Percentiles rank a stretch among this genome's conserved stretches.
Conservation (phyloP, 1,140 invertebrate species). For the Tetramorium alpestre region DNA sequence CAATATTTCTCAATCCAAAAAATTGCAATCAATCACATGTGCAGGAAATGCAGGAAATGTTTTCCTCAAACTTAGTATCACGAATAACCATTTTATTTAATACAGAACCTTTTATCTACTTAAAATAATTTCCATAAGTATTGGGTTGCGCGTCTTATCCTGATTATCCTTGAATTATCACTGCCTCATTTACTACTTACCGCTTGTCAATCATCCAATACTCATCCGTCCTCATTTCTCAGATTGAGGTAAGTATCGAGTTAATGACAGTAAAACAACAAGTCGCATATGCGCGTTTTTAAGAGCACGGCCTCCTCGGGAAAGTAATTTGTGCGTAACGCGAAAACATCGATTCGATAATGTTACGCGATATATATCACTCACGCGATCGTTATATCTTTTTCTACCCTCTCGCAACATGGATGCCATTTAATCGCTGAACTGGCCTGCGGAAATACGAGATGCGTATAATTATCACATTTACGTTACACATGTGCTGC, state of each 20-base stretch:
- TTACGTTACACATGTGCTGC: neutral
- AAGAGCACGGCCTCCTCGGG: neutral
- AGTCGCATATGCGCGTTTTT: neutral
- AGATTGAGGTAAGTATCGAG: conserved; percentile 14
- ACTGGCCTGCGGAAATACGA: neutral
- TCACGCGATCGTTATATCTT: conserved; percentile 13
- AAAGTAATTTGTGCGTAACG: neutral
- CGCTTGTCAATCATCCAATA: conserved; percentile 21
- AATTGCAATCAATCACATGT: neutral
- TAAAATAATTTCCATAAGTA: conserved; percentile 29
- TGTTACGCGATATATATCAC: neutral
- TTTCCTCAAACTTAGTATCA: neutral
- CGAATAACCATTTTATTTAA: neutral
- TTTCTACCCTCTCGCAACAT: neutral
- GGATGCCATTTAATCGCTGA: neutral
- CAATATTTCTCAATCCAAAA: neutral
- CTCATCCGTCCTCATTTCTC: conserved; percentile 8
- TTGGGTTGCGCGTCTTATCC: neutral
- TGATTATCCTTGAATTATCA: conserved; percentile 10
- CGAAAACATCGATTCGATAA: conserved; percentile 8
- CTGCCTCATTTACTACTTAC: neutral
- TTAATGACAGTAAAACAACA: conserved; percentile 10
- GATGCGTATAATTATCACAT: neutral
- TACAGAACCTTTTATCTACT: neutral
- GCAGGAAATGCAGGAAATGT: neutral